These are phyloP conservation scores for Idaea dimidiata DNA, from an alignment of 2,888 invertebrate genomes.

Conservation along the genomic window DNA sequence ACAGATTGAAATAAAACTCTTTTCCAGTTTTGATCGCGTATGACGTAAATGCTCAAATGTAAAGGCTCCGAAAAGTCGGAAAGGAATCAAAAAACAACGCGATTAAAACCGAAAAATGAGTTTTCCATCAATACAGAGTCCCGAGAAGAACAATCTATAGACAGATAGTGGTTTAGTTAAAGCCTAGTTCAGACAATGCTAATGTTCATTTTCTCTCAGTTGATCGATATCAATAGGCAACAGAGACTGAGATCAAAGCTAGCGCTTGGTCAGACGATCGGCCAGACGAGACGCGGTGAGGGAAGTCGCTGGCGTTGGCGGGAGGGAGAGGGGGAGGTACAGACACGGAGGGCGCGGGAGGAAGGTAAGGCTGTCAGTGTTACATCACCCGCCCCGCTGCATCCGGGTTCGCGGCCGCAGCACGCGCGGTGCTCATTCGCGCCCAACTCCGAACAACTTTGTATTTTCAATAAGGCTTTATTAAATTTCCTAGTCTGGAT, in stretches of 20 bases:
- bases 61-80: too few relatives aligned
- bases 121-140: too few relatives aligned
- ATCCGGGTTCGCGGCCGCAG: conserved; percentile 79
- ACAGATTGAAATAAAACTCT: too few relatives aligned
- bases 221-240: background rate
- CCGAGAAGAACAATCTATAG: too few relatives aligned
- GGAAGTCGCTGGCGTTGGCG: conserved; percentile 61
- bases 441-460: conserved; percentile 20
- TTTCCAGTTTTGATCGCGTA: too few relatives aligned
- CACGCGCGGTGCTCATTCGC: conserved; percentile 58
- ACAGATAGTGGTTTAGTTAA: too few relatives aligned
- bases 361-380: conserved; percentile 59
- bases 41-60: too few relatives aligned
- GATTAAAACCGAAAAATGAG: too few relatives aligned
- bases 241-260: conserved; percentile 48
- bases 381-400: conserved; percentile 62
- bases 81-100: too few relatives aligned
- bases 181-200: too few relatives aligned
- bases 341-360: conserved; percentile 29
- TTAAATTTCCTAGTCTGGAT: too few relatives aligned
- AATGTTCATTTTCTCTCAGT: background rate
- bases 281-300: conserved; percentile 59
- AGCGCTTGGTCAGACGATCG: conserved; percentile 59
- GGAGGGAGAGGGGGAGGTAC: conserved; percentile 30
- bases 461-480: background rate